Evolutionary conservation across 2,797 vertebrate genomes (phyloP).

Genomic region (Pelobates cultripes): DNA sequence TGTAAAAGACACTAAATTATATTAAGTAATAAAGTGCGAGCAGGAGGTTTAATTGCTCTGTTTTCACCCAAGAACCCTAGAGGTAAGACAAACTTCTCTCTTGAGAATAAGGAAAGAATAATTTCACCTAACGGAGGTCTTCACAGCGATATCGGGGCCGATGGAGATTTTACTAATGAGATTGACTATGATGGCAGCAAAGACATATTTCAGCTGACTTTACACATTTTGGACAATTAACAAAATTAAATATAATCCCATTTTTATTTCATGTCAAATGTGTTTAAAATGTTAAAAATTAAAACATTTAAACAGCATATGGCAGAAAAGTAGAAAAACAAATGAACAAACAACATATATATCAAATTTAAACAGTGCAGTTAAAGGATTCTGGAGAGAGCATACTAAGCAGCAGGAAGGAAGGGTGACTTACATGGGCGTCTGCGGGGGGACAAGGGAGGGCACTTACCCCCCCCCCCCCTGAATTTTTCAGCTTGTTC

Average conservation of each 20-base stretch:
- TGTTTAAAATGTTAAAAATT: too few relatives aligned
- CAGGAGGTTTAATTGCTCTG: neutral
- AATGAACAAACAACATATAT: too few relatives aligned
- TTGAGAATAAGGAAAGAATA: neutral
- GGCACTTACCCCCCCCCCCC: too few relatives aligned
- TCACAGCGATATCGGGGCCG: neutral
- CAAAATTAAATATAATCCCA: neutral
- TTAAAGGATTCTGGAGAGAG: too few relatives aligned
- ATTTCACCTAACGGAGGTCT: neutral
- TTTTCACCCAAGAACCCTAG: neutral
- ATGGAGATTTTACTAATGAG: constrained; percentile 1
- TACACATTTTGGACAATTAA: neutral
- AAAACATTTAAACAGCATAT: too few relatives aligned
- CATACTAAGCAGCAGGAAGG: too few relatives aligned
- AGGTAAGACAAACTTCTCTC: neutral
- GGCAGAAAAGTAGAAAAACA: too few relatives aligned
- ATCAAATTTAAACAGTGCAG: too few relatives aligned
- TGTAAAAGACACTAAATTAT: neutral
- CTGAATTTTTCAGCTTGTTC: too few relatives aligned
- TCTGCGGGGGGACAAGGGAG: too few relatives aligned
- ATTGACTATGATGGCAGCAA: neutral
- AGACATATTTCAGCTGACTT: neutral
- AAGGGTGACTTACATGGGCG: too few relatives aligned
- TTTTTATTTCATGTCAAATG: too few relatives aligned
- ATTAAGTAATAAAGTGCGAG: neutral